phyloP scores from a whole-genome alignment of 2,113 vertebrate species.

The Leuciscus idus region DNA sequence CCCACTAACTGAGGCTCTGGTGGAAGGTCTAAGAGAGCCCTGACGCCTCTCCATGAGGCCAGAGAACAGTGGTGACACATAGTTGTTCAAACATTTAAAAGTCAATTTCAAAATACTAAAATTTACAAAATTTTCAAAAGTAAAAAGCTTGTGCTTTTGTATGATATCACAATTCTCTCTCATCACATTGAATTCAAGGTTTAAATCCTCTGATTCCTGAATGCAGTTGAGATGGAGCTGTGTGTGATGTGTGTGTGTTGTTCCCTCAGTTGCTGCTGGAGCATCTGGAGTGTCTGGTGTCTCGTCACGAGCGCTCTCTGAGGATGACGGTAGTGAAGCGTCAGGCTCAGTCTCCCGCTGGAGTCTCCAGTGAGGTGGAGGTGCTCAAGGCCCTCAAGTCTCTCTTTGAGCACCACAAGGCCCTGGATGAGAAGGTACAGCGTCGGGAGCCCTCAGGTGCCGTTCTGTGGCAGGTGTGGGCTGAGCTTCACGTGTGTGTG shows the following conservation, averaged over 20 bases:
- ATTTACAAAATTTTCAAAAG: too few species aligned
- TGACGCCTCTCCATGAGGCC: too few species aligned
- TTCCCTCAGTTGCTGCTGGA: constrained; percentile 86
- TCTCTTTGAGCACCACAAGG: constrained; percentile 98
- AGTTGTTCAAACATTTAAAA: too few species aligned
- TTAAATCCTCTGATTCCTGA: too few species aligned
- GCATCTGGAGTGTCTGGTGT: constrained; percentile 95
- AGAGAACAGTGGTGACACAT: too few species aligned
- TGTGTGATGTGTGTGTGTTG: neutral
- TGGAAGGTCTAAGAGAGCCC: too few species aligned
- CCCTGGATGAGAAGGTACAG: constrained; percentile 94
- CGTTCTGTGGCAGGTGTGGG: neutral
- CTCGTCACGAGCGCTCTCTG: constrained; percentile 92
- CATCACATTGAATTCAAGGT: too few species aligned
- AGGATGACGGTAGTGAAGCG: constrained; percentile 97
- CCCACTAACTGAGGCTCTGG: too few species aligned
- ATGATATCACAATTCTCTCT: too few species aligned
- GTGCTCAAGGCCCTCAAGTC: constrained; percentile 98
- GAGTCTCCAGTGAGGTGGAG: constrained; percentile 97
- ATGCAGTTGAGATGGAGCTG: neutral
- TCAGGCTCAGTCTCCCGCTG: constrained; percentile 94
- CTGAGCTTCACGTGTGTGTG: neutral
- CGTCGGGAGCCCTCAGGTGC: neutral
- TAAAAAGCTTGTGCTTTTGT: too few species aligned
- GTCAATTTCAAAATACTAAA: too few species aligned